Percentiles rank a stretch among this genome's conserved stretches.
phyloP scores from a whole-genome alignment of 2,888 invertebrate species.

The Oligia latruncula region DNA sequence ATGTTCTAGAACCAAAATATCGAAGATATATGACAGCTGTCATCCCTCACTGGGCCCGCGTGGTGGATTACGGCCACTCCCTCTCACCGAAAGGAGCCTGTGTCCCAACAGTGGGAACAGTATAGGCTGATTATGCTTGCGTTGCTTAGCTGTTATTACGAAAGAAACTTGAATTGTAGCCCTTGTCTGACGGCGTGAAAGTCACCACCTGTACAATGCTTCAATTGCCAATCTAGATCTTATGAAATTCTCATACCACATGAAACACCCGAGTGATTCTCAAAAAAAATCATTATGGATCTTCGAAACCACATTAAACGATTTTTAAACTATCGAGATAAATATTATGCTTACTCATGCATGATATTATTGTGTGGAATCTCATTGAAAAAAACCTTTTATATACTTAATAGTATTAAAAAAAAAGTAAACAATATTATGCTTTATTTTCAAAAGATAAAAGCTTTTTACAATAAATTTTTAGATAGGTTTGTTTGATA shows the following conservation, averaged over 20 bases:
- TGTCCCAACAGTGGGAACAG: not conserved
- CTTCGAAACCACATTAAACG: not conserved
- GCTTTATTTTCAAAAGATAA: constrained; percentile 9
- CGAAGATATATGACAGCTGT: not conserved
- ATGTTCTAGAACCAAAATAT: not conserved
- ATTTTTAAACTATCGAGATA: constrained; percentile 1
- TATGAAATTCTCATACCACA: not conserved
- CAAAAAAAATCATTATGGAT: not conserved
- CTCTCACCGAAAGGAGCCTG: not conserved
- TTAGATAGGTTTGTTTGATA: not conserved
- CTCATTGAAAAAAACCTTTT: constrained; percentile 32
- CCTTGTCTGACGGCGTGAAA: not conserved
- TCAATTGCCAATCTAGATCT: not conserved
- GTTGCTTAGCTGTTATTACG: not conserved
- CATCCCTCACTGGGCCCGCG: not conserved
- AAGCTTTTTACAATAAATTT: not conserved
- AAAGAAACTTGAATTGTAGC: not conserved
- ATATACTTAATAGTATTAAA: not conserved
- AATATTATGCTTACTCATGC: constrained; percentile 5
- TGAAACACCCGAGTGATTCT: not conserved
- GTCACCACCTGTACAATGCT: not conserved
- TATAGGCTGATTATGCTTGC: not conserved
- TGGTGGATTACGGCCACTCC: not conserved
- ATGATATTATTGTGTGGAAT: constrained; percentile 5
- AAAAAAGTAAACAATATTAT: constrained; percentile 20